Evolutionary conservation across 2,888 invertebrate species (phyloP), one percentile per base, ranked within the genome.

Genomic region (Leistus spinibarbis): DNA sequence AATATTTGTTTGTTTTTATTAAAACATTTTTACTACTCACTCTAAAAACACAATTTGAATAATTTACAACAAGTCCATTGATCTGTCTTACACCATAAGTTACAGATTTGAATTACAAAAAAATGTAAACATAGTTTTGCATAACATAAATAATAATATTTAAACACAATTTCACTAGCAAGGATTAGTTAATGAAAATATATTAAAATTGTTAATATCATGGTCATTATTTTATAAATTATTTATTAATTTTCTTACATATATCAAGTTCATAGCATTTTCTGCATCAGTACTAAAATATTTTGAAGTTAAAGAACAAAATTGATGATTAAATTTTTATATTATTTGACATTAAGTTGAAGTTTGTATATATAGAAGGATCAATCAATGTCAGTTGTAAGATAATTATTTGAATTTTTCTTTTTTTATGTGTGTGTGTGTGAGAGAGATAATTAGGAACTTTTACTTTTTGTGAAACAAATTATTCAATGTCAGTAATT

Each of bases 131-230:
- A 71, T 65, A 71, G n/a, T 57, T 71, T 71, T 54, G 65, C 71
- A 71, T 71, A 71, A 71, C 56, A 71, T 71, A 71, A 71, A 71
- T 71, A 71, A 71, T 71, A 64, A 71, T 71, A 60, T 57, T 69
- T 63, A 40, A 27, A 40, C 40, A 40, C 13, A 5, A 40, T 40
- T 40, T 40, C 40, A 40, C 13, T 40, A 40, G 5, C 40, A 40
- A 40, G 40, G 40, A 40, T 40, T 40, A 10, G 40, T 10, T 40
- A 40, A 40, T 40, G 40, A 40, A 40, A 40, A 40, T 40, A 40
- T 40, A 40, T 40, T 40, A 10, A 40, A 40, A 40, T 40, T 40
- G 13, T 40, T 40, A 40, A 40, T 40, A 40, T 40, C 40, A 40
- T 13, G 40, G 40, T 10, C 5, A 40, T 7, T 40, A 40, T 4